phyloP scores from a whole-genome alignment of 1,140 invertebrate genomes.

The Philotrypesis tridentata region DNA sequence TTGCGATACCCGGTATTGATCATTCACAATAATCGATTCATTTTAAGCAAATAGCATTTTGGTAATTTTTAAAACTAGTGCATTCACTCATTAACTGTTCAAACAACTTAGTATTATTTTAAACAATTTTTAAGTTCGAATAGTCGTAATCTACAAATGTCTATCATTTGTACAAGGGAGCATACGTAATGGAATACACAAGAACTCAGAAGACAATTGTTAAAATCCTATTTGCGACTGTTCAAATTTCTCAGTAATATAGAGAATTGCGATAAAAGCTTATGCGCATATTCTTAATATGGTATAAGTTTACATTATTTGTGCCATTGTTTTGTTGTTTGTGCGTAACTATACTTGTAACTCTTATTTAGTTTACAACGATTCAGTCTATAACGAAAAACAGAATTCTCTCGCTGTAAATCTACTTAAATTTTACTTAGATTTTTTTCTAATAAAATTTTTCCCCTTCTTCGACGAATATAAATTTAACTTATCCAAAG shows the following conservation, averaged over 20 bases:
- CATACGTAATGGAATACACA: neutral
- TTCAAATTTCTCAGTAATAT: neutral
- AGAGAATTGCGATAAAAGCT: neutral
- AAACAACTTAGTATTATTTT: no score
- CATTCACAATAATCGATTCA: neutral
- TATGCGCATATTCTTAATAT: neutral
- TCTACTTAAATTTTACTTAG: no score
- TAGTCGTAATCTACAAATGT: neutral
- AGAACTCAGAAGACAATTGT: neutral
- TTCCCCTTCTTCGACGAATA: neutral
- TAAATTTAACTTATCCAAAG: neutral
- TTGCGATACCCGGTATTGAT: neutral
- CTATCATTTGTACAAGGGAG: neutral
- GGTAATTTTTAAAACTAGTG: no score
- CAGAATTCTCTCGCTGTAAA: neutral
- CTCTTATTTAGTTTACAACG: neutral
- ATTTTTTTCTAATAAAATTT: neutral
- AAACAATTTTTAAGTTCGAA: no score
- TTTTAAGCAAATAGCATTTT: no score
- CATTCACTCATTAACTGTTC: no score
- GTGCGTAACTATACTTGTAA: neutral
- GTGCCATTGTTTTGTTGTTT: neutral
- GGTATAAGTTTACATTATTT: neutral
- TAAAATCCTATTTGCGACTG: neutral
- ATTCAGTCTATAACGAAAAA: constrained; percentile 17